Evolutionary conservation across 2,113 vertebrate genomes (phyloP).

Genomic region (Caracal caracal): DNA sequence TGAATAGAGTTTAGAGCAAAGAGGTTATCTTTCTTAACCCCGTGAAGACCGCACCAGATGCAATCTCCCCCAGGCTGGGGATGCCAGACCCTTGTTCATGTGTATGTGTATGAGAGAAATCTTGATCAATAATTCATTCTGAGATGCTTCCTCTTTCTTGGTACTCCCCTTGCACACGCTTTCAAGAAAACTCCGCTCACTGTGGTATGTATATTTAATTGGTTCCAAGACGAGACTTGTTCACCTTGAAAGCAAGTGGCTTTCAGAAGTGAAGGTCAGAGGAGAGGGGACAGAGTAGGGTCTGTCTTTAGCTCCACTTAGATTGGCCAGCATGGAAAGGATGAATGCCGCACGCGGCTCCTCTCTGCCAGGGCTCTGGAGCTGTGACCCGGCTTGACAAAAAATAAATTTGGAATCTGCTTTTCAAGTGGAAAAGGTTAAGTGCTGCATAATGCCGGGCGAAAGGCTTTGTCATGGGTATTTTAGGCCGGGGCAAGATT

Average conservation of each 20-base stretch:
- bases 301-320: background rate
- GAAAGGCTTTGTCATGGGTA: background rate
- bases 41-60: background rate
- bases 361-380: background rate
- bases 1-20: background rate
- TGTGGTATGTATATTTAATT: constrained; percentile 69
- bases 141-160: constrained; percentile 56
- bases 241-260: constrained; percentile 64
- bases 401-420: background rate
- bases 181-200: constrained; percentile 32
- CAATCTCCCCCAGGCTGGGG: background rate
- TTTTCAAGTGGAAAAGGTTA: background rate
- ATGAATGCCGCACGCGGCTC: fast-evolving
- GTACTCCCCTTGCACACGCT: constrained; percentile 40
- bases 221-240: constrained; percentile 23
- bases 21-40: constrained; percentile 57
- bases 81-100: background rate
- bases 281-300: background rate
- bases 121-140: constrained; percentile 72
- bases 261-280: constrained; percentile 59
- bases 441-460: background rate
- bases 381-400: background rate
- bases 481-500: background rate
- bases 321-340: background rate
- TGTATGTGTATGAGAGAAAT: constrained; percentile 13